These are phyloP conservation scores for Anhinga anhinga DNA, from an alignment of 2,113 vertebrate genomes.

Conservation along the genomic window DNA sequence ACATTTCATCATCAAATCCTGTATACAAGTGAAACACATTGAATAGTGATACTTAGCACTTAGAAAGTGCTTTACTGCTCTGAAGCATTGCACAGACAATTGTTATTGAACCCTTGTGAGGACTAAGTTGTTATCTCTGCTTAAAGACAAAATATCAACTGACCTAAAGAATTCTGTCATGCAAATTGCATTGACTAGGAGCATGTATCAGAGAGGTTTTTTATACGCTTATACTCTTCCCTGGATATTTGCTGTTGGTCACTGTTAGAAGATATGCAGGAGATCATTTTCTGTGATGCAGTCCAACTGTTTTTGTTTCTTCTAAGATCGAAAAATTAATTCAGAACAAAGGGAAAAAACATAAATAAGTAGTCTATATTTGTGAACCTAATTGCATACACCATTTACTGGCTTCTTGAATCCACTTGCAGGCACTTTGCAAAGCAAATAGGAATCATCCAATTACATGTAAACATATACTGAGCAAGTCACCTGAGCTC, in stretches of 20 bases:
- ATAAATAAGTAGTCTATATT: neutral
- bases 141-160: neutral
- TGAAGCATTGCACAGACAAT: neutral
- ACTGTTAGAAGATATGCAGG: neutral
- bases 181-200: neutral
- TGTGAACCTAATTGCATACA: neutral
- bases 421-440: neutral
- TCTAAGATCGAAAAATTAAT: neutral
- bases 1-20: slow-evolving; percentile 32
- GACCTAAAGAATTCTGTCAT: neutral
- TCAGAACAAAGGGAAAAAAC: neutral
- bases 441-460: neutral
- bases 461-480: neutral
- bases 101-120: neutral
- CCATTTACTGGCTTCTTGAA: neutral
- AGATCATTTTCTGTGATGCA: neutral
- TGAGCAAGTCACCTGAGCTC: neutral
- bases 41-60: neutral
- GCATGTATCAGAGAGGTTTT: neutral
- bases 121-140: neutral
- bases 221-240: neutral
- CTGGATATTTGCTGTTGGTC: neutral
- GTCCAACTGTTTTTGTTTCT: neutral
- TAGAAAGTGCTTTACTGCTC: neutral
- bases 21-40: slow-evolving; percentile 16